phyloP scores from a whole-genome alignment of 2,888 invertebrate species.

The Cartodere bifasciata region DNA sequence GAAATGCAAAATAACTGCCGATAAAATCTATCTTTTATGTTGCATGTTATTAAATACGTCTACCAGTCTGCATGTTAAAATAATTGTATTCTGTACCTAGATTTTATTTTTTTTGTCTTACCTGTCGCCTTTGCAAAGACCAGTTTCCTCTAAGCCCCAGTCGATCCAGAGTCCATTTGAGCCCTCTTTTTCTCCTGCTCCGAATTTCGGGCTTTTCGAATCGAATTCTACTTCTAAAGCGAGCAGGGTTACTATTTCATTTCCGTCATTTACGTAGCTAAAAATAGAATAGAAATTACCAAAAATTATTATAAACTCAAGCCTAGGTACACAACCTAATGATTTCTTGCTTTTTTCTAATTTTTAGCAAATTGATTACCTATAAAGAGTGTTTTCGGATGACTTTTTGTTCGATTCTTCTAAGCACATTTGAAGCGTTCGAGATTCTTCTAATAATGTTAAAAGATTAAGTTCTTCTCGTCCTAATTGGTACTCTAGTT shows the following conservation, averaged over 20 bases:
- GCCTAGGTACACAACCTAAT: neutral
- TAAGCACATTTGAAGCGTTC: conserved; percentile 63
- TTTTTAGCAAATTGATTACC: conserved; percentile 18
- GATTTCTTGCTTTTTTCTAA: neutral
- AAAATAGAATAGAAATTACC: conserved; percentile 3
- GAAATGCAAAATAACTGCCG: too few species aligned
- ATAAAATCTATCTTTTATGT: too few species aligned
- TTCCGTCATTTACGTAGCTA: conserved; percentile 17
- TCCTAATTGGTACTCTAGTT: conserved; percentile 77
- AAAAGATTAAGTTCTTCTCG: conserved; percentile 78
- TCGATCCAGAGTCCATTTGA: conserved; percentile 59
- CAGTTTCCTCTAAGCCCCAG: conserved; percentile 70
- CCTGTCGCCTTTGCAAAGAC: conserved; percentile 60
- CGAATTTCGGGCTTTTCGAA: conserved; percentile 58
- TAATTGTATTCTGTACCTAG: too few species aligned
- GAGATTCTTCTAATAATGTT: conserved; percentile 71
- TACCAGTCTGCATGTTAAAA: too few species aligned
- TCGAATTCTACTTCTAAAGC: conserved; percentile 58
- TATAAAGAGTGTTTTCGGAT: conserved; percentile 34
- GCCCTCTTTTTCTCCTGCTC: conserved; percentile 54
- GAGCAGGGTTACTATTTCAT: conserved; percentile 37
- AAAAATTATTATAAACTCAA: neutral
- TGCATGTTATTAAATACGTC: too few species aligned
- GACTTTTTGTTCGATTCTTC: conserved; percentile 45
- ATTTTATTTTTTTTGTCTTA: too few species aligned